These are phyloP conservation scores for Melanocharis versteri DNA, from an alignment of 2,113 vertebrate genomes.

Conservation along the genomic window DNA sequence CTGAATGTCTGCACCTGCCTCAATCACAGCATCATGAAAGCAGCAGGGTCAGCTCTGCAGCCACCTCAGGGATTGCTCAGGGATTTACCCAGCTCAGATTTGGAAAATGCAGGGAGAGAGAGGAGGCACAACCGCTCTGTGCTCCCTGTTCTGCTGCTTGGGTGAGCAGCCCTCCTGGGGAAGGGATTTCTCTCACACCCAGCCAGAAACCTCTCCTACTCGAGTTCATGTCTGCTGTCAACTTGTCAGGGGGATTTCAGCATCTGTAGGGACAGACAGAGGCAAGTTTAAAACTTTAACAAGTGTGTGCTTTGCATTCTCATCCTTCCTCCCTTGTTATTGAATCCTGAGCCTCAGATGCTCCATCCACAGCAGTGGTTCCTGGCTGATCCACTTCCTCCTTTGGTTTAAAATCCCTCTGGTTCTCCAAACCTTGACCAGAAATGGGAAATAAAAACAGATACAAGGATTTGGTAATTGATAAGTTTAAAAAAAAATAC, in stretches of 20 bases:
- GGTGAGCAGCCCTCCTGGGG: too few relatives aligned
- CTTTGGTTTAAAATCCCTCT: neutral
- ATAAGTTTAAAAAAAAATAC: neutral
- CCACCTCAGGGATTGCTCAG: too few relatives aligned
- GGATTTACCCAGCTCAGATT: neutral
- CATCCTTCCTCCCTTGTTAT: neutral
- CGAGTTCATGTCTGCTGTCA: neutral
- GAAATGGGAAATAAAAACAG: neutral
- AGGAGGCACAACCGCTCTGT: neutral
- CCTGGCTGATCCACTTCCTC: neutral
- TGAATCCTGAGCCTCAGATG: neutral
- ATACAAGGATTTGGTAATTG: neutral
- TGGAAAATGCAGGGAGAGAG: neutral
- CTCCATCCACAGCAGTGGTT: neutral
- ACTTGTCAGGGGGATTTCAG: fast-evolving
- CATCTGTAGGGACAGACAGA: neutral
- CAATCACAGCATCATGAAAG: neutral
- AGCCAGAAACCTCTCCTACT: neutral
- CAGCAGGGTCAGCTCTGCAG: too few relatives aligned
- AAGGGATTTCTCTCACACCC: neutral
- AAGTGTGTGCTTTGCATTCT: neutral
- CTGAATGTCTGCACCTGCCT: neutral
- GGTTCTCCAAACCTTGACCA: neutral
- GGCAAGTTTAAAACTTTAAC: neutral
- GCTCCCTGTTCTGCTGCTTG: too few relatives aligned